phyloP scores from a whole-genome alignment of 2,888 invertebrate genomes.

The Ametastegia equiseti region DNA sequence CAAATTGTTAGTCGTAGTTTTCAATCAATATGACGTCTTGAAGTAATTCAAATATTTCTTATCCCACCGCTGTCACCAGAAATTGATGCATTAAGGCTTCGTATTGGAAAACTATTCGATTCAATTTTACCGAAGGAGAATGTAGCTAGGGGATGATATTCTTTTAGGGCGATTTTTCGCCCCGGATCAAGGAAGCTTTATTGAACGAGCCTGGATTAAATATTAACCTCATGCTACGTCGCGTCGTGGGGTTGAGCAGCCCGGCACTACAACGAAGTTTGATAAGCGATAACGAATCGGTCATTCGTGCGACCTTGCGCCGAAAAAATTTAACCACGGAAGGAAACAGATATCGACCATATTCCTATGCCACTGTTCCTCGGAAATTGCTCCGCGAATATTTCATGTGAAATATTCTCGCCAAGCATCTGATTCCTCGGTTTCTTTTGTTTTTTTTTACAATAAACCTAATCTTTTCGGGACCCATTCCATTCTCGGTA shows the following conservation, averaged over 20 bases:
- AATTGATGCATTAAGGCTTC: neutral
- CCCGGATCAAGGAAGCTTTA: constrained; percentile 10
- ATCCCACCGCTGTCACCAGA: constrained; percentile 16
- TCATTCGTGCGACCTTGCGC: constrained; percentile 31
- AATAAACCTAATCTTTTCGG: neutral
- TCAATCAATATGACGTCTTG: neutral
- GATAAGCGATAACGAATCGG: constrained; percentile 41
- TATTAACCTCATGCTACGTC: neutral
- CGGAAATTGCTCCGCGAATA: neutral
- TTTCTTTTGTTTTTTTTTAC: neutral
- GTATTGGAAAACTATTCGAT: neutral
- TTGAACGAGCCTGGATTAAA: constrained; percentile 25
- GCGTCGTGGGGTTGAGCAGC: neutral
- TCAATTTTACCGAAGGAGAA: neutral
- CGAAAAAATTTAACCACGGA: neutral
- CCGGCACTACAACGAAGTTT: neutral
- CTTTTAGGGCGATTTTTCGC: neutral
- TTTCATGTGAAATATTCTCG: neutral
- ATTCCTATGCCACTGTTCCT: neutral
- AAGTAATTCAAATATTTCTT: neutral
- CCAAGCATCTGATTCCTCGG: neutral
- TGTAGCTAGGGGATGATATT: neutral
- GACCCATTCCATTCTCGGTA: neutral
- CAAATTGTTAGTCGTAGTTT: no score
- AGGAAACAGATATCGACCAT: constrained; percentile 11